Percentiles rank a stretch among this genome's conserved stretches.
These are phyloP conservation scores for Salminus brasiliensis DNA, from an alignment of 2,113 vertebrate species.

Conservation along the genomic window DNA sequence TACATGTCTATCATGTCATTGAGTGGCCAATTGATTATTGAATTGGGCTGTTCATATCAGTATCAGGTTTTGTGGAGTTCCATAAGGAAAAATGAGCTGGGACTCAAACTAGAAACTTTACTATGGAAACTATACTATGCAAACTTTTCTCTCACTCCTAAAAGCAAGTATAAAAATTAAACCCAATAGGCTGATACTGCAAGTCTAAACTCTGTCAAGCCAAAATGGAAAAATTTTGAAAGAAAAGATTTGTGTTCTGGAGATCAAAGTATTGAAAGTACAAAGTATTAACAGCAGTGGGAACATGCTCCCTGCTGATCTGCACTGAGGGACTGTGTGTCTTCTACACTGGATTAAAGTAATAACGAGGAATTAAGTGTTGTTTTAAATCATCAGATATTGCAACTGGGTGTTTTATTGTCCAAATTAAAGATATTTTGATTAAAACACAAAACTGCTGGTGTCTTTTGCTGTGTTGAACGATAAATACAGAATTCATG, in stretches of 20 bases:
- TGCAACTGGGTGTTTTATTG: constrained; percentile 16
- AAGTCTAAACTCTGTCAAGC: neutral
- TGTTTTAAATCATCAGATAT: neutral
- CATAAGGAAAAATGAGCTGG: constrained; percentile 2
- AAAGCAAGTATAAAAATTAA: neutral
- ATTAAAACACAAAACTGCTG: constrained; percentile 1
- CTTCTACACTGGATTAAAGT: neutral
- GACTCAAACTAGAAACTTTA: constrained; percentile 15
- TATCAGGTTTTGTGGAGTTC: neutral
- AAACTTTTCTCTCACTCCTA: constrained; percentile 19
- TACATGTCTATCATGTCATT: neutral
- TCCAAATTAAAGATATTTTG: constrained; percentile 27
- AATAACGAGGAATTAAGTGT: neutral
- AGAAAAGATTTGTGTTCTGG: neutral
- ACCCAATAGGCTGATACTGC: neutral
- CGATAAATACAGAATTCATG: too few species aligned
- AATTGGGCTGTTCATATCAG: neutral
- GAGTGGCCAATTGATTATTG: neutral
- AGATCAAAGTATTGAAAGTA: constrained; percentile 4
- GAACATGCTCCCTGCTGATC: constrained; percentile 10
- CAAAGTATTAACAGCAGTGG: neutral
- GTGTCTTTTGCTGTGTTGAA: neutral
- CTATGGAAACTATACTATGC: constrained; percentile 45
- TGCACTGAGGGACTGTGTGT: neutral
- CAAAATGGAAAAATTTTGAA: neutral